Percentiles rank a stretch among this genome's conserved stretches.
These are phyloP conservation scores for Zhuqinia jingwanae DNA, from an alignment of 2,888 invertebrate genomes.

Conservation along the genomic window DNA sequence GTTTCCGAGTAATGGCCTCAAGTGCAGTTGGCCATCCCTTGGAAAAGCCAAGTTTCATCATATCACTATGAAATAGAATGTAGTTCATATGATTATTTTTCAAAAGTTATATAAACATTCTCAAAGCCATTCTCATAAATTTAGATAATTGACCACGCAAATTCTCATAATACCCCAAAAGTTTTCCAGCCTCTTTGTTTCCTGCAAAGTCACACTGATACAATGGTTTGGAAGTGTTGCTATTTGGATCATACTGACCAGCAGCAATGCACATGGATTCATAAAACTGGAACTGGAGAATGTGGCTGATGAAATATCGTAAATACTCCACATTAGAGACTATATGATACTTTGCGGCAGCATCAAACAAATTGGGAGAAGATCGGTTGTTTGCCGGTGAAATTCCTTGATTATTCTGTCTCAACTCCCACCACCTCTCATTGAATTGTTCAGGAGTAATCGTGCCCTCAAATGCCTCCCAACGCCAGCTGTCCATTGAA, in stretches of 20 bases:
- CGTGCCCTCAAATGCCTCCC: slow-evolving; percentile 80
- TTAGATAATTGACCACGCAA: not conserved
- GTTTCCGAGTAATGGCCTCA: slow-evolving; percentile 81
- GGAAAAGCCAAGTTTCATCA: slow-evolving; percentile 82
- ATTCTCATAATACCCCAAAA: slow-evolving; percentile 77
- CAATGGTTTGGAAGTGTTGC: slow-evolving; percentile 80
- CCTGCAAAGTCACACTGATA: slow-evolving; percentile 82
- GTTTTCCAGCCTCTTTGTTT: slow-evolving; percentile 81
- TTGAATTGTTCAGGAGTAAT: slow-evolving; percentile 79
- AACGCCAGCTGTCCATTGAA: slow-evolving; percentile 80
- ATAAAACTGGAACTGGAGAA: slow-evolving; percentile 82
- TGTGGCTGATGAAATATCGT: slow-evolving; percentile 76
- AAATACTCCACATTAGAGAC: slow-evolving; percentile 79
- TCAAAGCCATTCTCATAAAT: not conserved
- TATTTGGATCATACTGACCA: slow-evolving; percentile 80
- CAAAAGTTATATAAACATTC: too few relatives aligned
- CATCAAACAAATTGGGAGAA: slow-evolving; percentile 80
- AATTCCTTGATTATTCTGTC: slow-evolving; percentile 79
- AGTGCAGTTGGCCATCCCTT: slow-evolving; percentile 81
- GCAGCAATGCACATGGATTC: slow-evolving; percentile 82
- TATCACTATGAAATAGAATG: slow-evolving; percentile 78
- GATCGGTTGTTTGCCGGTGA: slow-evolving; percentile 73
- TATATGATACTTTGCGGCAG: slow-evolving; percentile 81
- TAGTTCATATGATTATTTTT: not conserved
- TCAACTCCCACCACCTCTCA: slow-evolving; percentile 80